Percentiles rank a stretch among this genome's conserved stretches.
These are phyloP conservation scores for Anableps anableps DNA, from an alignment of 2,797 vertebrate species.

Conservation along the genomic window DNA sequence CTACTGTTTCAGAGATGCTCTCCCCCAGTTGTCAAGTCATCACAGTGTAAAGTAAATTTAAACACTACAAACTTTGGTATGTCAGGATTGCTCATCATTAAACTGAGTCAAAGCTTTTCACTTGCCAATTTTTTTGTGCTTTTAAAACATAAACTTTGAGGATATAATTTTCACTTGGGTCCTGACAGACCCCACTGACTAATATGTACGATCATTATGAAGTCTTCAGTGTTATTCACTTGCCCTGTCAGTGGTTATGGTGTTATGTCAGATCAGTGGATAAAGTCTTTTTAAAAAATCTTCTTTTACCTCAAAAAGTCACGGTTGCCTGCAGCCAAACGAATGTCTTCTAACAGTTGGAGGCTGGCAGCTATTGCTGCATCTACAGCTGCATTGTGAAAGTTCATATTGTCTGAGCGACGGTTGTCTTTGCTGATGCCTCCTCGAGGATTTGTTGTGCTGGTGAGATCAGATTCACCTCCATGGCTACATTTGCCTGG, in stretches of 20 bases:
- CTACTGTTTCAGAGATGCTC: background rate
- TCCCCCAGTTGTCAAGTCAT: background rate
- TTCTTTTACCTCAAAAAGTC: slow-evolving; percentile 70
- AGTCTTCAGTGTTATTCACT: background rate
- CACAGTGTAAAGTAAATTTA: background rate
- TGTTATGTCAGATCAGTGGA: background rate
- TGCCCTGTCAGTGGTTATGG: background rate
- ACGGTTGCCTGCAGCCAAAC: slow-evolving; percentile 62
- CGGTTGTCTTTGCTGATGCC: slow-evolving; percentile 80
- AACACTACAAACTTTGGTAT: too few species aligned
- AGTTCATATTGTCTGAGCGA: slow-evolving; percentile 47
- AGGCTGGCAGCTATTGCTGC: slow-evolving; percentile 65
- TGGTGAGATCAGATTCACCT: slow-evolving; percentile 70
- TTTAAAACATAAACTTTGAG: background rate
- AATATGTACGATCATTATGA: background rate
- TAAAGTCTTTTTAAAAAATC: background rate
- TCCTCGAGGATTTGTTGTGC: slow-evolving; percentile 59
- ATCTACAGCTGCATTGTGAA: slow-evolving; percentile 69
- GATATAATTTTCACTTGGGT: background rate
- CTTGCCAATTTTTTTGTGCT: too few species aligned
- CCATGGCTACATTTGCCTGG: slow-evolving; percentile 85
- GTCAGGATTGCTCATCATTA: too few species aligned
- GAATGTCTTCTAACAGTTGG: slow-evolving; percentile 75
- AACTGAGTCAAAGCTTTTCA: too few species aligned
- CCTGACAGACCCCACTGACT: background rate